Base-by-base conservation (phyloP, 2,797 vertebrate species). In the Acomys russatus region DNA sequence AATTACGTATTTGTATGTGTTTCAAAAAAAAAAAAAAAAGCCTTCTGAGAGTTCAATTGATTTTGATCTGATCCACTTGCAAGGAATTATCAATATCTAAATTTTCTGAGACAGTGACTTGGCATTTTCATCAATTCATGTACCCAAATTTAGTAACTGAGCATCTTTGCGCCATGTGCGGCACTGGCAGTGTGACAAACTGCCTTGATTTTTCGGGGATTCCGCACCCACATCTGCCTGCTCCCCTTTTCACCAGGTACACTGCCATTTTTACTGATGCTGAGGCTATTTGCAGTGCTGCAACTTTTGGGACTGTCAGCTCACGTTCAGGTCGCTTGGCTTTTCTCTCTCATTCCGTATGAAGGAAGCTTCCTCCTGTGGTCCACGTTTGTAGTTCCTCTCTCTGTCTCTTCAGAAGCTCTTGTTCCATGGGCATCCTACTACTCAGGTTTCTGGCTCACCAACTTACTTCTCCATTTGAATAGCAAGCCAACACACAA, bases 1-100 rank as follows among this genome's bases (percentile, higher is more conserved):
- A 90, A 92, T 77, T 79, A 79, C 59, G 80, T 83, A 44, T n/a
- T 88, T 96, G 59, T 70, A 79, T 54, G 28, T 71, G 28, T 15
- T 33, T 49, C 88, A 88, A 76, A 88, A 95, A 64, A 78, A n/a
- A 84, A 84, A 77, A 86, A 94, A 59, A 83, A 18, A 44, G 44
- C 5, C 30, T 64, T 80, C 66, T 91, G 61, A 91, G 63, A 74
- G 90, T 77, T 90, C 87, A 90, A 56, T 6, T 82, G 38, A 78
- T 85, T 38, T 23, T 90, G 30, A 71, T 76, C 22, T 30, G 73
- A 94, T 5, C 78, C 30, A 88, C 56, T 77, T 71, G 73, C 94
- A 59, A 54, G n/a, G 63, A 90, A 44, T 83, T 96, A 61, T 77
- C 54, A 79, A 54, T 23, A 74, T 63, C 12, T 22, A 70, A 61